Conservation (phyloP, 2,113 vertebrate genomes). For the Corythornis cristatus region DNA sequence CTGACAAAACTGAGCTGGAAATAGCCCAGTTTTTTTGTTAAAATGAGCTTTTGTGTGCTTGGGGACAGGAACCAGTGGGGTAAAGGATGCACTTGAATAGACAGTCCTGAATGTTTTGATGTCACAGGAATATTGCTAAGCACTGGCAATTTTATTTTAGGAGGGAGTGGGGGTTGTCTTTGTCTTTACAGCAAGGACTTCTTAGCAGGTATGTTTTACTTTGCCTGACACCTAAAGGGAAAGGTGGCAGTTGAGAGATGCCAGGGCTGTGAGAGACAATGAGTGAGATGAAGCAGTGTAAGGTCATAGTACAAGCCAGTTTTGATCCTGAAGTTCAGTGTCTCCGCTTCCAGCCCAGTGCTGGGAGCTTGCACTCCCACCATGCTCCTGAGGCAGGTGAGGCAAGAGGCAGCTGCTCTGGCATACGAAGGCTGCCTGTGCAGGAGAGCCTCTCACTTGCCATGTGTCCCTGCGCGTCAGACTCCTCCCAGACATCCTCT, state of each 20-base stretch:
- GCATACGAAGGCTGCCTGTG: fast-evolving
- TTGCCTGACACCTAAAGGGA: fast-evolving
- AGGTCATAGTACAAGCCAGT: not conserved
- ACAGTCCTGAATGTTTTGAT: not conserved
- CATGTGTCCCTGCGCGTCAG: no score
- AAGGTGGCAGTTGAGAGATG: not conserved
- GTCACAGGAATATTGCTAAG: not conserved
- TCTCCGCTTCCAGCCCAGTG: not conserved
- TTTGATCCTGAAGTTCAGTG: not conserved
- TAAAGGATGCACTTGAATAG: not conserved
- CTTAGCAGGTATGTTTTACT: not conserved
- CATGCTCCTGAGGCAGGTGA: no score
- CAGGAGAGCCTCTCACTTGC: no score
- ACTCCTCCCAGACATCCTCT: no score
- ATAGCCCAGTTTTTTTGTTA: not conserved
- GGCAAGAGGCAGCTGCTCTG: not conserved
- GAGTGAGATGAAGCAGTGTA: not conserved
- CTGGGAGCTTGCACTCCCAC: not conserved
- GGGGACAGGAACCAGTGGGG: not conserved
- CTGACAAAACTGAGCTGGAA: not conserved
- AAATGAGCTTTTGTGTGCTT: not conserved
- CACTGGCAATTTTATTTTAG: not conserved
- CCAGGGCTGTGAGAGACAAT: fast-evolving
- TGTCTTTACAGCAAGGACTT: not conserved
- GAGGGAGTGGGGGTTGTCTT: not conserved